Conservation (phyloP, 1,140 invertebrate genomes). For the Ceratina calcarata region DNA sequence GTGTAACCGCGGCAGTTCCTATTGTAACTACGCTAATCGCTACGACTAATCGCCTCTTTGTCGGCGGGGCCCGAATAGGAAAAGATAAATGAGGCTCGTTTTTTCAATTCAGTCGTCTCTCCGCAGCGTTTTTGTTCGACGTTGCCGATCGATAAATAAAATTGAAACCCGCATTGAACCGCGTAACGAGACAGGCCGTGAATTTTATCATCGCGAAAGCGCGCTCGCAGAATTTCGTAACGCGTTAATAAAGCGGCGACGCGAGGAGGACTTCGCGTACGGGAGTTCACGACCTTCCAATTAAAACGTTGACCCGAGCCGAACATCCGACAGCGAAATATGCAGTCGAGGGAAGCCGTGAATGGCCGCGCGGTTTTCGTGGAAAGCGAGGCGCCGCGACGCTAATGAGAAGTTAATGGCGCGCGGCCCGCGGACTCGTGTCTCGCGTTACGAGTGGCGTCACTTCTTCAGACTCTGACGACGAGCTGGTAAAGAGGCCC, state of each 20-base stretch:
- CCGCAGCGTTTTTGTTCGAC: no score
- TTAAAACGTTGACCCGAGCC: constrained; percentile 47
- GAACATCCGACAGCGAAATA: constrained; percentile 27
- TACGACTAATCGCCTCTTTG: constrained; percentile 13
- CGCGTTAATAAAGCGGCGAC: constrained; percentile 10
- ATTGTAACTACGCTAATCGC: background rate
- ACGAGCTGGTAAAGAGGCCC: constrained; percentile 51
- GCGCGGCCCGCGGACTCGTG: constrained; percentile 47
- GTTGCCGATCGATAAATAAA: no score
- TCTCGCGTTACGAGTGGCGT: constrained; percentile 43
- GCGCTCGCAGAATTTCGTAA: background rate
- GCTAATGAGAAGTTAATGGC: constrained; percentile 67
- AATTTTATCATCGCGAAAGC: no score
- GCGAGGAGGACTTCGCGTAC: background rate
- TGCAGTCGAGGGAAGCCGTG: background rate
- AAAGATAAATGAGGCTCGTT: background rate
- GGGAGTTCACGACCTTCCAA: constrained; percentile 37
- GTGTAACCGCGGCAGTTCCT: no score
- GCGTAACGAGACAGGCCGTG: no score
- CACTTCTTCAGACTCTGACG: constrained; percentile 55
- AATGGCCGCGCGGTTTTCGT: constrained; percentile 13
- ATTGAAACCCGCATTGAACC: no score
- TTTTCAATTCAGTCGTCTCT: no score
- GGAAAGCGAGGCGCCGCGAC: constrained; percentile 27
- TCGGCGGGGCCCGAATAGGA: background rate